A percentile compares a stretch with the other conserved stretches of the same genome.
phyloP scores from a whole-genome alignment of 2,113 vertebrate species.

The Bujurquina vittata region DNA sequence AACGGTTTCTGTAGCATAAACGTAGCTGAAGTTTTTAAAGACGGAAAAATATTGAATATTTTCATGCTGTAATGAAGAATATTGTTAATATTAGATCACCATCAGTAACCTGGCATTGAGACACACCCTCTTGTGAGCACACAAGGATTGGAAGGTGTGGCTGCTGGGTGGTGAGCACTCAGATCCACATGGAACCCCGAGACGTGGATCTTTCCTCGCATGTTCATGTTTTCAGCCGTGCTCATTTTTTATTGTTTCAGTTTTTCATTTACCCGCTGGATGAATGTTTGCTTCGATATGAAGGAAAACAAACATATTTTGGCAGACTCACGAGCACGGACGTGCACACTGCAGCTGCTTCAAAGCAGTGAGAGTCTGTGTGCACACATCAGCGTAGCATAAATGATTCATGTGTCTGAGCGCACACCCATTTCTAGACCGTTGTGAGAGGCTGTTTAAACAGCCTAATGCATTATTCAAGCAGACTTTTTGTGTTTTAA shows the following conservation, averaged over 20 bases:
- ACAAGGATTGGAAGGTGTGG: too few species aligned
- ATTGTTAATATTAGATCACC: background rate
- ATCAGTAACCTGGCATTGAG: background rate
- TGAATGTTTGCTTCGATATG: background rate
- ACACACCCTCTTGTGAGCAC: too few species aligned
- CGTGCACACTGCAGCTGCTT: background rate
- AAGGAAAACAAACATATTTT: background rate
- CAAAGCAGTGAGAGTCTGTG: too few species aligned
- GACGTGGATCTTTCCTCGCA: too few species aligned
- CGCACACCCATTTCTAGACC: background rate
- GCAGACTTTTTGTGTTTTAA: background rate
- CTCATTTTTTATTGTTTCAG: background rate
- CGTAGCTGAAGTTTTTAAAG: too few species aligned
- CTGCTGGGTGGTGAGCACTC: too few species aligned
- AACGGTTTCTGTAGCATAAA: too few species aligned
- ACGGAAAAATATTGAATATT: too few species aligned
- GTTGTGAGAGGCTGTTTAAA: background rate
- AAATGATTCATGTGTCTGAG: background rate
- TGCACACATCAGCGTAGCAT: background rate
- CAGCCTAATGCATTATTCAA: conserved; percentile 4
- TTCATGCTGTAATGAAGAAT: rapidly evolving
- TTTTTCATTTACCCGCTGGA: background rate
- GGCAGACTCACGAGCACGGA: background rate
- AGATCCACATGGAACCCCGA: too few species aligned
- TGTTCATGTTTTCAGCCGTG: too few species aligned